Conservation (phyloP, 1,140 invertebrate genomes). For the Sesamia nonagrioides region DNA sequence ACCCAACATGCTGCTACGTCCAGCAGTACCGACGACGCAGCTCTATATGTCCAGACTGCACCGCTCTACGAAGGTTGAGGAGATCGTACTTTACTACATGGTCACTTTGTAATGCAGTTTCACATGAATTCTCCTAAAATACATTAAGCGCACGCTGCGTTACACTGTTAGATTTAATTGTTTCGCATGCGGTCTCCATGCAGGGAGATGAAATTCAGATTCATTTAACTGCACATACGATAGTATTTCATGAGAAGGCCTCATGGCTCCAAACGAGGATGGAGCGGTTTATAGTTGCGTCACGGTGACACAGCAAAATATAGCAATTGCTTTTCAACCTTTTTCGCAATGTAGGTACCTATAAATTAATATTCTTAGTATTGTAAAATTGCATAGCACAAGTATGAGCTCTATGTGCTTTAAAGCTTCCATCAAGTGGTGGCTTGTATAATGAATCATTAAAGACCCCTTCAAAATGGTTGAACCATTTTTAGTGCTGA, state of each 20-base stretch:
- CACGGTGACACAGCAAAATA: background rate
- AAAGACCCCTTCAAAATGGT: too few relatives aligned
- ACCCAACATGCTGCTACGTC: too few relatives aligned
- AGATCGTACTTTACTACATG: background rate
- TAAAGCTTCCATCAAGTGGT: too few relatives aligned
- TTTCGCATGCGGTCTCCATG: conserved; percentile 21
- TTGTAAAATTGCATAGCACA: too few relatives aligned
- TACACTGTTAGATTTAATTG: conserved; percentile 37
- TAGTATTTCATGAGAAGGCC: too few relatives aligned
- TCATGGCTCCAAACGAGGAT: background rate
- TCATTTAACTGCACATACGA: conserved; percentile 30
- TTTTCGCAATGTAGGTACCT: background rate
- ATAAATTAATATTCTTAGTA: too few relatives aligned
- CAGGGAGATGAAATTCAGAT: conserved; percentile 24
- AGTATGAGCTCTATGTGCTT: too few relatives aligned
- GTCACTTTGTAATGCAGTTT: background rate
- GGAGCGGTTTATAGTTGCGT: background rate
- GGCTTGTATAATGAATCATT: too few relatives aligned
- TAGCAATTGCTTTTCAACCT: conserved; percentile 13
- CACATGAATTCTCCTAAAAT: conserved; percentile 28
- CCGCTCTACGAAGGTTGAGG: too few relatives aligned
- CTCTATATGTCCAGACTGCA: too few relatives aligned
- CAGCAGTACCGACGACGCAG: too few relatives aligned
- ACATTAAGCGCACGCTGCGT: conserved; percentile 30
- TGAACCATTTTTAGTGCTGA: too few relatives aligned